These are phyloP conservation scores for Neodiprion virginianus DNA, from an alignment of 1,140 invertebrate genomes.

Conservation along the genomic window DNA sequence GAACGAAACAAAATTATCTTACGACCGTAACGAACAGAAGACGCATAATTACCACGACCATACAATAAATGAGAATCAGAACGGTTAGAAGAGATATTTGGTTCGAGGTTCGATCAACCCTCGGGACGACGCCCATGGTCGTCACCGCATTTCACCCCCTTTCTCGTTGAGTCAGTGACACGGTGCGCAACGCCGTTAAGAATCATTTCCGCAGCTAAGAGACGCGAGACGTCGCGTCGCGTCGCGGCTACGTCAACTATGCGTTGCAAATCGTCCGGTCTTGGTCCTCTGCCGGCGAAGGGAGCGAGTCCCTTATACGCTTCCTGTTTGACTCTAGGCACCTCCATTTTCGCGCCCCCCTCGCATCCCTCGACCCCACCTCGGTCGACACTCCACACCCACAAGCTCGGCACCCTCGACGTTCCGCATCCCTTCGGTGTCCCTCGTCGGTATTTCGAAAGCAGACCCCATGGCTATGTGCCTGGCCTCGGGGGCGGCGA, in stretches of 20 bases:
- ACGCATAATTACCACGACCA: too few species aligned
- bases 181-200: not conserved
- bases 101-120: too few species aligned
- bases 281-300: not conserved
- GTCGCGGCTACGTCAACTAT: not conserved
- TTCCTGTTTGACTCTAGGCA: conserved; percentile 5
- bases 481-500: not conserved
- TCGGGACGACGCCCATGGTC: not conserved
- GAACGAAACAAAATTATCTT: too few species aligned
- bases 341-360: not conserved
- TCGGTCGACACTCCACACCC: conserved; percentile 18
- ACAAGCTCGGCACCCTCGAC: conserved; percentile 23
- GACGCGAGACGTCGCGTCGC: too few species aligned
- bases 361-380: not conserved
- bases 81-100: too few species aligned
- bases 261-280: not conserved
- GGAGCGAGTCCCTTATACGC: not conserved
- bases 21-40: too few species aligned
- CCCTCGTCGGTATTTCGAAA: conserved; percentile 36
- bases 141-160: not conserved
- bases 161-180: not conserved
- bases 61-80: too few species aligned
- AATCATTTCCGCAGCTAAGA: not conserved
- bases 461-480: conserved; percentile 37
- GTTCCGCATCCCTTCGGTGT: conserved; percentile 23